These are phyloP conservation scores for Hypomesus transpacificus DNA, from an alignment of 2,113 vertebrate genomes.

Conservation along the genomic window DNA sequence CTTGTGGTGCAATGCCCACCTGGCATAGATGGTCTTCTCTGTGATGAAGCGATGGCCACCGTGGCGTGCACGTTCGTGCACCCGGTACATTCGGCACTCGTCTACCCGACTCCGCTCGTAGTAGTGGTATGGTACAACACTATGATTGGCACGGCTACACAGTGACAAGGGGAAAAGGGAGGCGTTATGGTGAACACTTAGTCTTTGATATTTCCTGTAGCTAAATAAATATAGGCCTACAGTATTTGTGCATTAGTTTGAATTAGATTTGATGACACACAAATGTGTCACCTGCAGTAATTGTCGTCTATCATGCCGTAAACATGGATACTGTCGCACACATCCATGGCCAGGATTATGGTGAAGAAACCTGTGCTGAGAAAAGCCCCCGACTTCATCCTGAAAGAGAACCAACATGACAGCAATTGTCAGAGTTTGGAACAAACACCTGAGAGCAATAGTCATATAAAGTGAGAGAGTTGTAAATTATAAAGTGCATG, in stretches of 20 bases:
- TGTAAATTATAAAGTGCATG: too few relatives aligned
- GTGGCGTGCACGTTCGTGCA: constrained; percentile 73
- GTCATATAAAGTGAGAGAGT: too few relatives aligned
- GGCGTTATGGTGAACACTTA: neutral
- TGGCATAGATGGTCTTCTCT: constrained; percentile 88
- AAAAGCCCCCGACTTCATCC: constrained; percentile 88
- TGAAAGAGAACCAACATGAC: constrained; percentile 51
- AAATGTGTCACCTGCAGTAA: constrained; percentile 82
- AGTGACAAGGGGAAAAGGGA: neutral
- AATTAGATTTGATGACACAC: neutral
- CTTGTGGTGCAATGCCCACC: constrained; percentile 80
- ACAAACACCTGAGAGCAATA: too few relatives aligned
- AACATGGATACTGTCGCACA: constrained; percentile 83
- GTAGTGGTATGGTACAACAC: constrained; percentile 89
- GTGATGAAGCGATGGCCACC: constrained; percentile 95
- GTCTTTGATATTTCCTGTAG: too few relatives aligned
- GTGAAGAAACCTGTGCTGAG: constrained; percentile 97
- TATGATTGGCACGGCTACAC: constrained; percentile 66
- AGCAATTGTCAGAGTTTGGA: too few relatives aligned
- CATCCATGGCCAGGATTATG: constrained; percentile 87
- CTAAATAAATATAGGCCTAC: too few relatives aligned
- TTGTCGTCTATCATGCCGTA: constrained; percentile 89
- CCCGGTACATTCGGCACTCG: constrained; percentile 87
- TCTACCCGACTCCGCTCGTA: constrained; percentile 80
- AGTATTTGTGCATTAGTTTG: neutral